These are phyloP conservation scores for Tonatia bakeri DNA, from an alignment of 2,113 vertebrate species.

Conservation along the genomic window DNA sequence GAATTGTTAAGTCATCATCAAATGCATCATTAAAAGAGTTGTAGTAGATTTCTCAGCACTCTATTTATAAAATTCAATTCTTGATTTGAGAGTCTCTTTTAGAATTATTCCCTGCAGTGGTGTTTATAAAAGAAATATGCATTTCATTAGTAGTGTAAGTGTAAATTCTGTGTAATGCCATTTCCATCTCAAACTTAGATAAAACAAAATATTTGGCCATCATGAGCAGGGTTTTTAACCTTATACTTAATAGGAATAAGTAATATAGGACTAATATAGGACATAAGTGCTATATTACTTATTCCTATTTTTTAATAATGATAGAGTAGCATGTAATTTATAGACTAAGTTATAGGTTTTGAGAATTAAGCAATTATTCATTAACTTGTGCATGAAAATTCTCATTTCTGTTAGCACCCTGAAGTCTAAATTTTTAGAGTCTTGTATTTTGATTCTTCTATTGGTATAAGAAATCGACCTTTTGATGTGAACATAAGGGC, in stretches of 20 bases:
- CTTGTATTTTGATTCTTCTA: neutral
- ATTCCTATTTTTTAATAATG: neutral
- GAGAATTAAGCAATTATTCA: neutral
- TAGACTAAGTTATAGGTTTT: neutral
- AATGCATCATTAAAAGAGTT: neutral
- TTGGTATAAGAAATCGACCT: neutral
- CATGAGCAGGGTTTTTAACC: neutral
- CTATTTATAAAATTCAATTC: slow-evolving; percentile 18
- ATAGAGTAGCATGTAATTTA: neutral
- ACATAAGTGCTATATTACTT: neutral
- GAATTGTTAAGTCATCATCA: neutral
- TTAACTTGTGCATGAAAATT: slow-evolving; percentile 29
- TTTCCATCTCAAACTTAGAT: neutral
- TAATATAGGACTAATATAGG: too few species aligned
- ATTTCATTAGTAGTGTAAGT: slow-evolving; percentile 34
- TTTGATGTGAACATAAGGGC: neutral
- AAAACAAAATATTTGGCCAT: neutral
- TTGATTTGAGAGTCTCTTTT: slow-evolving; percentile 55
- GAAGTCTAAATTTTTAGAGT: neutral
- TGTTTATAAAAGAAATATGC: slow-evolving; percentile 37
- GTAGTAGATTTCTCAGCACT: neutral
- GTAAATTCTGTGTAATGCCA: slow-evolving; percentile 28
- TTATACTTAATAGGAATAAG: too few species aligned
- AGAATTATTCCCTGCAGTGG: neutral
- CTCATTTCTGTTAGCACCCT: neutral